Base-by-base conservation (phyloP, 1,140 invertebrate species). In the Drosophila ananassae region DNA sequence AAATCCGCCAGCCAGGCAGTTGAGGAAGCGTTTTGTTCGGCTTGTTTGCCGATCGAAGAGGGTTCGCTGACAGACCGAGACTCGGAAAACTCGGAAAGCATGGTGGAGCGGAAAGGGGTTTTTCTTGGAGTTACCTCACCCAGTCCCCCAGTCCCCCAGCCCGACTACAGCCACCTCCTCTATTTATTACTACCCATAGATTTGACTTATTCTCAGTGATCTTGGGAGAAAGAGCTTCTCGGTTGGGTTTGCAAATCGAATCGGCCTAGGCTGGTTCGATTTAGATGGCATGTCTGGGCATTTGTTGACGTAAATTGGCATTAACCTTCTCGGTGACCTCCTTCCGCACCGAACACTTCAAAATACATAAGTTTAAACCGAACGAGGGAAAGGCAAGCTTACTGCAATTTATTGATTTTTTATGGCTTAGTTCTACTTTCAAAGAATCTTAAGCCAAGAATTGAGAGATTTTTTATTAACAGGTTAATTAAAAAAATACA, bases 1-100 rank as follows among this genome's bases (percentile, higher is more conserved):
- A 89, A 87, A 82, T 89, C 79, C 83, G 79, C 84, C 79, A 73
- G 79, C 84, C 79, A 73, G 57, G 73, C 68, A 67, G 82, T 79
- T 89, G 83, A 89, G 83, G 83, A 89, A 89, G 84, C 84, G 77
- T 89, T 89, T 89, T 89, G 83, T 73, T 79, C 75, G 77, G 83
- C 83, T 89, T 77, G 83, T 89, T 75, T 83, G 84, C 84, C 64
- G 83, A 87, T 89, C 84, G 50, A 62, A 79, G 72, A 68, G 77
- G 69, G 74, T 89, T 64, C 73, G 67, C 73, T 69, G 77, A 53
- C 61, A 58, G 61, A 55, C 39, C 54, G 54, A 37, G 37, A 37
- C 25, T 28, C 25, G 25, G 25, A 39, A 62, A 25, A 54, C 39
- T 17, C 24, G n/a, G 17, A 37, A 17, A 46, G 22, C 39, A 21